Percentiles rank a stretch among this genome's conserved stretches.
Conservation (phyloP, 2,797 vertebrate genomes). For the Sebastes steindachneri region DNA sequence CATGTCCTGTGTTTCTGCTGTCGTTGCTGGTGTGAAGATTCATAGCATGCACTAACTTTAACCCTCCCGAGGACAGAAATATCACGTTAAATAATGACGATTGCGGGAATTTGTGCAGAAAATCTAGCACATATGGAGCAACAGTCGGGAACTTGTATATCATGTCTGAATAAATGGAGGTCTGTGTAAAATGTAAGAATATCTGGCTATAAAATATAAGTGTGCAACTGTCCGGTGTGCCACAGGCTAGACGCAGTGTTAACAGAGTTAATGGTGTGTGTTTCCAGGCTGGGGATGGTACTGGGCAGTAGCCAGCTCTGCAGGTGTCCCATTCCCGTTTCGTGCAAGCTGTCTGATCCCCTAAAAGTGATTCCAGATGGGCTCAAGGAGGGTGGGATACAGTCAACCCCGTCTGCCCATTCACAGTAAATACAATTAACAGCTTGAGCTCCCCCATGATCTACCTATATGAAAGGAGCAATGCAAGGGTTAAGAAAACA, state of each 20-base stretch:
- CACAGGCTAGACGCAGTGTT: slow-evolving; percentile 45
- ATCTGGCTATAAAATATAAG: slow-evolving; percentile 62
- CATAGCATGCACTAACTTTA: slow-evolving; percentile 19
- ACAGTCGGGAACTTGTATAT: slow-evolving; percentile 27
- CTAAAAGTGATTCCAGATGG: slow-evolving; percentile 84
- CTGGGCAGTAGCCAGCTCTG: slow-evolving; percentile 64
- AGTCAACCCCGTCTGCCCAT: slow-evolving; percentile 57
- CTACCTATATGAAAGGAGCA: slow-evolving; percentile 73
- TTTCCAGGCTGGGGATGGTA: slow-evolving; percentile 55
- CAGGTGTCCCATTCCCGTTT: slow-evolving; percentile 79
- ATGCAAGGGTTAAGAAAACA: slow-evolving; percentile 78
- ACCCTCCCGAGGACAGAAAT: slow-evolving; percentile 1
- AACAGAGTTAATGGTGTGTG: slow-evolving; percentile 57
- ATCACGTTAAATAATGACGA: slow-evolving; percentile 16
- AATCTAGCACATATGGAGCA: slow-evolving; percentile 27
- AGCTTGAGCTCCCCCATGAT: slow-evolving; percentile 67
- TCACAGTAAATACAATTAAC: slow-evolving; percentile 83
- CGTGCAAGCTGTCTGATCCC: slow-evolving; percentile 79
- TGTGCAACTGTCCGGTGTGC: slow-evolving; percentile 40
- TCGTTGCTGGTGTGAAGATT: slow-evolving; percentile 30
- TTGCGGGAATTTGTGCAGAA: slow-evolving; percentile 18
- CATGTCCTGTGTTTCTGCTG: slow-evolving; percentile 45
- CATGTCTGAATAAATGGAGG: slow-evolving; percentile 38
- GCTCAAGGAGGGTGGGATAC: slow-evolving; percentile 71
- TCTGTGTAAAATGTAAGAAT: slow-evolving; percentile 44